Evolutionary conservation across 2,888 invertebrate genomes (phyloP), one percentile per base, ranked within the genome.

Genomic region (Smittia aterrima): DNA sequence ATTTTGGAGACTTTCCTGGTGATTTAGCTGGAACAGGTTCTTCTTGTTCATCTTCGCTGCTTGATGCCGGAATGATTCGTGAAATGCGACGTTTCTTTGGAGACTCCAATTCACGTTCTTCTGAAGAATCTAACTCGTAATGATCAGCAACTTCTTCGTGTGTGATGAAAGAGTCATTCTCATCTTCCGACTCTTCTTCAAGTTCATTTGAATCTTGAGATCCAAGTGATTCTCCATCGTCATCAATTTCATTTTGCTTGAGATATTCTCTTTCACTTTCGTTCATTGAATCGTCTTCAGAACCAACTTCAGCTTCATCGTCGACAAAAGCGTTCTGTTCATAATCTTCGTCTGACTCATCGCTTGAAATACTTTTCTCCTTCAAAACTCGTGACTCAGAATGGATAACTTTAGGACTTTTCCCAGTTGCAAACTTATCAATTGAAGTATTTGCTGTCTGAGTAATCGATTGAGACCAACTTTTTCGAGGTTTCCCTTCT

Each of bases 121-220:
- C 70, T 1, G 6, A 16, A 1, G 54, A 27, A 2, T 32, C n/a
- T 27, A 70, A 27, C 22, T 24, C 24, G 18, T 70, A 70, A n/a
- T 16, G 1, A 32, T 70, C 32, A 11, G 9, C 6, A 18, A 70
- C 85, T 76, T 82, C 83, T 78, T 84, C 83, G 1, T 86, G 85
- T 76, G 85, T 86, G 74, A 88, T 78, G 78, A 88, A 88, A 0
- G 87, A 87, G 77, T 83, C 86, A 22, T 78, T 83, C 85, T 54
- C 27, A 3, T 85, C 85, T 76, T 85, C 85, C 0, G 83, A 80
- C 70, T 85, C 85, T 24, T 83, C 79, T 4, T 85, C 79, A 11
- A 75, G 81, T 54, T 82, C 82, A 16, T 76, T 77, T 6, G 78
- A 78, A 18, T 78, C 78, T 58, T 85, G 83, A 64, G 86, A 85